Base-by-base conservation (phyloP, 2,888 invertebrate species). In the Drosophila basisetae region DNA sequence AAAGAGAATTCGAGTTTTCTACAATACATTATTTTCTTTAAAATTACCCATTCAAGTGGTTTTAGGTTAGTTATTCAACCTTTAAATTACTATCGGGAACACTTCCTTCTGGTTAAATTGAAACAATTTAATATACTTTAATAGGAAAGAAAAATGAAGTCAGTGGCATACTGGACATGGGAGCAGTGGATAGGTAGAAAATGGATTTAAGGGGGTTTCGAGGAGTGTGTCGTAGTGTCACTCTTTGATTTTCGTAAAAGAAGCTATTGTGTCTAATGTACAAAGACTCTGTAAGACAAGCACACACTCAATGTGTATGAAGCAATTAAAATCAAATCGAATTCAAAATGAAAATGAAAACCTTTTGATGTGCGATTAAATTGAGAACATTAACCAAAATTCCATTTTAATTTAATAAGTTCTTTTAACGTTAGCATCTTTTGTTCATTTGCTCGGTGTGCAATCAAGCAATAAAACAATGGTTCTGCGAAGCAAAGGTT, bases 401-500 rank as follows among this genome's bases (percentile, higher is more conserved):
- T 25, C 25, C 25, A 47, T 16, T 47, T 69, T 18, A 28, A 25
- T 50, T 50, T 63, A 75, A 60, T 22, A 25, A 41, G 49, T 60
- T 74, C 47, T 39, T 59, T 55, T 59, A 10, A 22, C 43, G 18
- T 30, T 30, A 18, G 25, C 39, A 39, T 25, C 56, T 25, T 52
- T 73, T 62, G 35, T 37, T 33, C 59, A 41, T 60, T 67, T 54
- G 49, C 39, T 28, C 43, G 53, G 66, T 71, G 50, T 62, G 58
- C 59, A 72, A 76, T 71, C 43, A 53, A 59, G 53, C 31, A 54
- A 49, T 56, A 35, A 61, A 61, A 61, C 49, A 66, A 41, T 43
- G 30, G 11, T 18, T 9, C 33, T 31, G 33, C 61, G 49, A 64
- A 54, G 73, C 81, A 70, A 77, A 77, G 80, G 77, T 73, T 68